A percentile compares a stretch with the other conserved stretches of the same genome.
Evolutionary conservation across 2,888 invertebrate genomes (phyloP).

Genomic region (Fragum whitleyi): DNA sequence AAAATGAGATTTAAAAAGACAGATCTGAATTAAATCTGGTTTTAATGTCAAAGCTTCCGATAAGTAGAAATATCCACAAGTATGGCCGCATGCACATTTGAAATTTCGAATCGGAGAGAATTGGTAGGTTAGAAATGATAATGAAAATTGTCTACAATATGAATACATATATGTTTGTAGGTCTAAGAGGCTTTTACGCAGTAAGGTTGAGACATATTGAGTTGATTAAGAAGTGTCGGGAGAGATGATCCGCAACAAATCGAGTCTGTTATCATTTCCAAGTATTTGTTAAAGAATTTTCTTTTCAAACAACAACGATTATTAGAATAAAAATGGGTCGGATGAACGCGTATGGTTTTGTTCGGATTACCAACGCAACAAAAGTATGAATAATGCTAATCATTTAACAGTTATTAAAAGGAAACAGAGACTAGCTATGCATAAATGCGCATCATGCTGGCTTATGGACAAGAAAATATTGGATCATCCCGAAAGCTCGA

Average conservation of each 20-base stretch:
- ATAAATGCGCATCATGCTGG: constrained; percentile 8
- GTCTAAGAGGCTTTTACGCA: constrained; percentile 13
- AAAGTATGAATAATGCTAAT: neutral
- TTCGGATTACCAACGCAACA: neutral
- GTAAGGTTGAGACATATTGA: constrained; percentile 16
- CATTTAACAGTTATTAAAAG: constrained; percentile 7
- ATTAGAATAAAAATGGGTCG: neutral
- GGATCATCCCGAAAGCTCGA: neutral
- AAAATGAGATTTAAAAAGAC: neutral
- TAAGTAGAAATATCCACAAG: neutral
- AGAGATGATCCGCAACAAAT: neutral
- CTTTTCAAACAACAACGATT: neutral
- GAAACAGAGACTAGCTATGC: neutral
- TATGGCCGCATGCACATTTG: constrained; percentile 2
- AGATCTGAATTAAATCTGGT: neutral
- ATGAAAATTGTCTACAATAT: constrained; percentile 7
- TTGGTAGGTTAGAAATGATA: constrained; percentile 1
- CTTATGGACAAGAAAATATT: neutral
- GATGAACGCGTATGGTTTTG: constrained; percentile 3
- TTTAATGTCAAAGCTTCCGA: constrained; percentile 14
- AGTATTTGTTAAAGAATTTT: constrained; percentile 6
- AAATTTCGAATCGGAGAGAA: constrained; percentile 9
- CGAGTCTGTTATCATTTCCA: neutral
- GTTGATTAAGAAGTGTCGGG: neutral
- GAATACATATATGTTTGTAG: neutral